These are phyloP conservation scores for Lithophane semibrunnea DNA, from an alignment of 2,888 invertebrate species.

Conservation along the genomic window DNA sequence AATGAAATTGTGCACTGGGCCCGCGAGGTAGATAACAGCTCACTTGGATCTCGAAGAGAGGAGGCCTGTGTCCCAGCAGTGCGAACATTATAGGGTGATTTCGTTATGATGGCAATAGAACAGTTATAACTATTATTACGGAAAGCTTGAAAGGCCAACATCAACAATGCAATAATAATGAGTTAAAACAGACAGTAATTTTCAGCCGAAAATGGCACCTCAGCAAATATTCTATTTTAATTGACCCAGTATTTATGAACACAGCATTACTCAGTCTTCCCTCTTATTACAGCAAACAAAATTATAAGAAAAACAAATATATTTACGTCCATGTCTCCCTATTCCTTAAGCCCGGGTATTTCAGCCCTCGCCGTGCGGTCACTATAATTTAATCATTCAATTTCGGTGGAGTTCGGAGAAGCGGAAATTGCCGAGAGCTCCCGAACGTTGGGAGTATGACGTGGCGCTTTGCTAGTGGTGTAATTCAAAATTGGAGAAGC, in stretches of 20 bases:
- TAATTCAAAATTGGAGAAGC: constrained; percentile 28
- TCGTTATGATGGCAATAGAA: background rate
- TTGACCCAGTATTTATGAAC: constrained; percentile 11
- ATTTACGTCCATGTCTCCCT: constrained; percentile 32
- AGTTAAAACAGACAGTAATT: background rate
- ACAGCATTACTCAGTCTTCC: constrained; percentile 3
- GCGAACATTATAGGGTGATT: too few species aligned
- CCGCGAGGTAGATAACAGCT: too few species aligned
- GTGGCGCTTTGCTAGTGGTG: constrained; percentile 25
- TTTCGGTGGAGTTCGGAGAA: constrained; percentile 41
- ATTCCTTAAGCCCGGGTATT: constrained; percentile 37
- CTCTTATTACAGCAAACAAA: constrained; percentile 42
- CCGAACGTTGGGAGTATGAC: constrained; percentile 38
- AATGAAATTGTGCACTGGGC: too few species aligned
- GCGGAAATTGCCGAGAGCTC: constrained; percentile 54
- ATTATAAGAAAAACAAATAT: constrained; percentile 46
- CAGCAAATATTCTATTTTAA: constrained; percentile 16
- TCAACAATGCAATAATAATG: background rate
- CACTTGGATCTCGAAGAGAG: too few species aligned
- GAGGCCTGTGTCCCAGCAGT: too few species aligned
- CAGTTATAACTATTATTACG: background rate
- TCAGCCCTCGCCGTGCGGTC: constrained; percentile 42
- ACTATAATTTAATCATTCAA: constrained; percentile 65
- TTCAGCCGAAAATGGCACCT: background rate
- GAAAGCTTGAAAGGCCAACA: too few species aligned